phyloP scores from a whole-genome alignment of 53 echinoderm and acorn worm species.

The Zoroaster sp. region DNA sequence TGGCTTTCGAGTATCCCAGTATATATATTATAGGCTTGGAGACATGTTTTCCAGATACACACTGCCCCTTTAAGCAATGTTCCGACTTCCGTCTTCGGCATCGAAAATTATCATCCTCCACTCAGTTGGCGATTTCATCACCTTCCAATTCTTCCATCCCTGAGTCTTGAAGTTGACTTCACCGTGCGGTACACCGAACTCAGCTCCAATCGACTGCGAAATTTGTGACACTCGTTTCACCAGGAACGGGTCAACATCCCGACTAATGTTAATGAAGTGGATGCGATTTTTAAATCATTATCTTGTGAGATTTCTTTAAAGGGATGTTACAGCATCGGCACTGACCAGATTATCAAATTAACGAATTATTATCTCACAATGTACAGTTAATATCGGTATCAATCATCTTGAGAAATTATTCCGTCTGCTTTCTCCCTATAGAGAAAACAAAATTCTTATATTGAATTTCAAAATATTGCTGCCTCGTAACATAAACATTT shows the following conservation, averaged over 20 bases:
- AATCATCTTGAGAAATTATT: too few relatives aligned
- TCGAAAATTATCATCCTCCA: not conserved
- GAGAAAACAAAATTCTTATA: too few relatives aligned
- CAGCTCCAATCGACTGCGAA: constrained; percentile 11
- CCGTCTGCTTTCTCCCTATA: too few relatives aligned
- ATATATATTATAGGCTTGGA: too few relatives aligned
- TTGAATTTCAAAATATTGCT: too few relatives aligned
- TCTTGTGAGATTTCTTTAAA: not conserved
- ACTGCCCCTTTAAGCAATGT: not conserved
- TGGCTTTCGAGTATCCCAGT: too few relatives aligned
- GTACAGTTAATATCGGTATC: too few relatives aligned
- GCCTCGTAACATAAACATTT: too few relatives aligned
- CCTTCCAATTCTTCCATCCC: constrained; percentile 3
- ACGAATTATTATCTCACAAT: too few relatives aligned
- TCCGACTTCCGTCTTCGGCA: not conserved
- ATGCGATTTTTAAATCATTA: constrained; percentile 16
- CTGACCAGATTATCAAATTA: too few relatives aligned
- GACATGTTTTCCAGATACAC: too few relatives aligned
- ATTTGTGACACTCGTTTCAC: constrained; percentile 23
- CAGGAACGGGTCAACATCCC: not conserved
- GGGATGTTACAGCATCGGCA: too few relatives aligned
- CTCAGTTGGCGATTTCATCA: not conserved
- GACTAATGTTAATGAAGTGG: not conserved
- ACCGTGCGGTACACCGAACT: not conserved
- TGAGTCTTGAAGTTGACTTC: not conserved